Evolutionary conservation across 2,113 vertebrate genomes (phyloP).

Genomic region (Geothlypis trichas): DNA sequence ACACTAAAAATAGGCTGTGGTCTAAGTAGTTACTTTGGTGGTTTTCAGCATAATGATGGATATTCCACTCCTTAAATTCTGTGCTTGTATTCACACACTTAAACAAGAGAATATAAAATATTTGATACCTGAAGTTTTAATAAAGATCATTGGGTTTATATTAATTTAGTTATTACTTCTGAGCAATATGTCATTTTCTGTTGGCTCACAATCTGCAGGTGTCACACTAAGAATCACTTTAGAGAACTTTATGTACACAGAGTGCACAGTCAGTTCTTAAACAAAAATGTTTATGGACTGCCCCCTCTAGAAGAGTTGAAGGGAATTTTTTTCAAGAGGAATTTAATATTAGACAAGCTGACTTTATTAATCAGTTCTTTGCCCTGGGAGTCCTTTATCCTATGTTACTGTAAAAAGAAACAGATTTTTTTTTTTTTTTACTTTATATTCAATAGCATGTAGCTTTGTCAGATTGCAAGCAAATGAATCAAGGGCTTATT

Average conservation of each 20-base stretch:
- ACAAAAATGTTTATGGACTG: not conserved
- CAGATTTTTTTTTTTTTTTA: not conserved
- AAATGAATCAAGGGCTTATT: not conserved
- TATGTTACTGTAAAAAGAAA: not conserved
- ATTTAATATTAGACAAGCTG: not conserved
- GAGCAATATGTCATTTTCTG: not conserved
- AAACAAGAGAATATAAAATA: not conserved
- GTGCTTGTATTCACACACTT: not conserved
- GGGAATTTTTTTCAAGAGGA: not conserved
- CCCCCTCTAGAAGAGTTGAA: not conserved
- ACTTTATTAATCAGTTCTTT: not conserved
- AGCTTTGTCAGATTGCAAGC: not conserved
- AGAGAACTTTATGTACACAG: not conserved
- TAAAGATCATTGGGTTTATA: not conserved
- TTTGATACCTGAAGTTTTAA: not conserved
- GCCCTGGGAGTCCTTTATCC: not conserved
- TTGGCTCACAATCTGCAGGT: not conserved
- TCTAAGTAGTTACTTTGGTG: not conserved
- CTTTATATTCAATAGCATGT: constrained; percentile 2
- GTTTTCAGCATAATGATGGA: not conserved
- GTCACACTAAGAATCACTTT: not conserved
- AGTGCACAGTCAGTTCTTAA: not conserved
- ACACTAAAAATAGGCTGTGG: not conserved
- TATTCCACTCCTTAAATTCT: not conserved
- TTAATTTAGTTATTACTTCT: not conserved